Evolutionary conservation across 1,140 invertebrate genomes (phyloP), one percentile per base, ranked within the genome.

Genomic region (Hyles vespertilio): DNA sequence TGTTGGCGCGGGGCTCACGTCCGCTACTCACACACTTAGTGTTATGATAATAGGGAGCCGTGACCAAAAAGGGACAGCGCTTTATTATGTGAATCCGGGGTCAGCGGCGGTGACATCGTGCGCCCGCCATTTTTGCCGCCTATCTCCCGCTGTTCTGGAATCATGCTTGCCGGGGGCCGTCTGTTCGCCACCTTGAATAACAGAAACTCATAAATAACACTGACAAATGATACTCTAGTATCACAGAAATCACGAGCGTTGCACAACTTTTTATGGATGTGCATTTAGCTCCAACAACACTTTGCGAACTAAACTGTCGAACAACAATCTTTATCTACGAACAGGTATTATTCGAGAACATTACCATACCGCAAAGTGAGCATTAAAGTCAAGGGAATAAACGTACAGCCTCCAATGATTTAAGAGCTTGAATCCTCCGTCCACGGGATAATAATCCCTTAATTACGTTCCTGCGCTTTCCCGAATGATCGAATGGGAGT

Each of bases 401-500:
- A 67, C 52, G 60, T 51, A 69, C 50, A 60, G 59, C 40, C 52
- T 62, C 55, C 45, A 60, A 77, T 72, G 71, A 72, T 80, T 75
- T 74, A 76, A 73, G 71, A 22, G 34, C 52, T 57, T 53, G 59
- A 62, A 65, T 56, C 51, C 64, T 56, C 55, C 56, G 65, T 65
- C 69, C 55, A 65, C 57, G 63, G 70, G 62, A 76, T 84, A 81
- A 79, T 84, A 77, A 78, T 77, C 73, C 77, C 64, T 79, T 82
- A 82, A 84, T 82, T 80, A 75, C 72, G 70, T 72, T 70, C 61
- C 66, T 65, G 65, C 69, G 77, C 70, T 73, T 81, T 76, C 72
- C 70, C 67, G 63, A 78, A 72, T 77, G 76, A 74, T 78, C 72
- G 71, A 79, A 78, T 72, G 67, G 63, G 65, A 70, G 73, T 81